Evolutionary conservation across 35 echinoderm and acorn worm genomes (phyloP).

Genomic region (Amphiura filiformis): DNA sequence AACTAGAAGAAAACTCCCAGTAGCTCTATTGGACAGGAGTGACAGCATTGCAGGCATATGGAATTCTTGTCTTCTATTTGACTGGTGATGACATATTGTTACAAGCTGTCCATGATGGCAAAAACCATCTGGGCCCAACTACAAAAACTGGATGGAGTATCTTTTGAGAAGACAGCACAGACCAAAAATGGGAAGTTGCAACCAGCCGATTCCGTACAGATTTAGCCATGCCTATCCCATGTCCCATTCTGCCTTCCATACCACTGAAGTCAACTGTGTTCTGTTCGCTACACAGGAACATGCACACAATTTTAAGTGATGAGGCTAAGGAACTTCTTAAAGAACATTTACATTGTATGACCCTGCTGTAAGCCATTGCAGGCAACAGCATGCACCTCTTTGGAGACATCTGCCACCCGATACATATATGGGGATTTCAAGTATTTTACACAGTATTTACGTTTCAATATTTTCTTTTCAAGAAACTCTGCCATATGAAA

Average conservation of each 20-base stretch:
- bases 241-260: conserved; percentile 20
- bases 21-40: background rate
- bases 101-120: conserved; percentile 59
- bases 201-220: conserved; percentile 23
- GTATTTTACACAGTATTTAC: no score
- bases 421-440: no score
- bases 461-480: no score
- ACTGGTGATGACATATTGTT: conserved; percentile 81
- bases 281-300: conserved; percentile 42
- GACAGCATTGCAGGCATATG: background rate
- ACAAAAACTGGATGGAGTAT: conserved; percentile 67
- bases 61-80: conserved; percentile 37
- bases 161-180: conserved; percentile 31
- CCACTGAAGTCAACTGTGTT: conserved; percentile 34
- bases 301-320: no score
- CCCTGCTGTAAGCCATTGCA: no score
- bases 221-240: background rate
- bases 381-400: no score
- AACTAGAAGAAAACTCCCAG: conserved; percentile 51
- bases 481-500: no score
- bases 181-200: conserved; percentile 29
- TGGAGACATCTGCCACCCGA: no score
- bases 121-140: conserved; percentile 44
- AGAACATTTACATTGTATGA: no score
- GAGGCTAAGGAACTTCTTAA: no score